Base-by-base conservation (phyloP, 2,797 vertebrate genomes). In the Lepus townsendii region DNA sequence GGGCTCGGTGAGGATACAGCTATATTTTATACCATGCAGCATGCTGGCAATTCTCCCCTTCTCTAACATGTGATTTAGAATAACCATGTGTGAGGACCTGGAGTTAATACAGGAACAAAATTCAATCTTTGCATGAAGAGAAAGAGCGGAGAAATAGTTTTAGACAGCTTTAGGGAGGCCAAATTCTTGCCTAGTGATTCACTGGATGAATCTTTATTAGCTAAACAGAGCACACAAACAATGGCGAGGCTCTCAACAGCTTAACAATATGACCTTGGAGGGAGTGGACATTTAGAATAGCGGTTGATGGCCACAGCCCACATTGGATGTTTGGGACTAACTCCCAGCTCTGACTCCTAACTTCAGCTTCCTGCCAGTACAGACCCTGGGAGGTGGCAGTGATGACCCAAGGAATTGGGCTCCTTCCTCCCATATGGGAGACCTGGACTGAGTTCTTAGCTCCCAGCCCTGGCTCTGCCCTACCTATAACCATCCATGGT, bases 21-120 rank as follows among this genome's bases (percentile, higher is more conserved):
- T 93, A 35, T 93, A 71, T 88, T 94, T 90, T 73, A 83, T 60
- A 79, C 69, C 83, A 80, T 42, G 20, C 6, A 0, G 83, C 82
- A 17, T 30, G 52, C 27, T 94, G 94, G 88, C 88, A 60, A 63
- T 22, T 80, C 85, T 73, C 60, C 82, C 84, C 50, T 89, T 27
- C 75, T 66, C 50, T 20, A 32, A 72, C 63, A 16, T 32, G 60
- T 66, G 85, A 95, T 54, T 92, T 77, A 26, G 57, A 94, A 66
- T 22, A 87, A 69, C 73, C 88, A 52, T 47, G 32, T 57, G 9
- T 71, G 65, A 72, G 42, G 82, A 69, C 22, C 50, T 52, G 32
- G 42, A 50, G 54, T 57, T 75, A n/a, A 88, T 16, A 76, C 30
- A 80, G 27, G 50, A 60, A 88, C 4, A 35, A 73, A 85, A 90